Evolutionary conservation across 1,140 invertebrate genomes (phyloP).

Genomic region (Batillaria attramentaria): DNA sequence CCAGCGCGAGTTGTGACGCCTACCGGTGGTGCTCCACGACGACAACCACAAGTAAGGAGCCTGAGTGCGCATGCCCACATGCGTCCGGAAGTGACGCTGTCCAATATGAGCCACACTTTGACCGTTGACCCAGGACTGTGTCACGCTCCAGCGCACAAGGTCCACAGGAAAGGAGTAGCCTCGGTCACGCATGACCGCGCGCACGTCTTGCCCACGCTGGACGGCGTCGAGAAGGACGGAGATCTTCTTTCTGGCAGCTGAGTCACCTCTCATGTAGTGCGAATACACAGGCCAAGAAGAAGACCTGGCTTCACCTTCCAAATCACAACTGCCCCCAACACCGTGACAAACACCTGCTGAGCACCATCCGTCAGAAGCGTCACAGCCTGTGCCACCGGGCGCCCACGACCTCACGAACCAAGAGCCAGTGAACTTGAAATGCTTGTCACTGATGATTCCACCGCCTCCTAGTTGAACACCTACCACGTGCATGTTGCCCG

Average conservation of each 20-base stretch:
- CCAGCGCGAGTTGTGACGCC: slow-evolving; percentile 22
- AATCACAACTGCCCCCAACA: background rate
- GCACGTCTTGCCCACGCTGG: slow-evolving; percentile 9
- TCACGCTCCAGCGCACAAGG: background rate
- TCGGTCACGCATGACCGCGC: slow-evolving; percentile 14
- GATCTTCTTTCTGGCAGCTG: background rate
- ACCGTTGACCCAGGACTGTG: background rate
- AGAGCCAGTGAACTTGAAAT: background rate
- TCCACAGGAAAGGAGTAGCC: slow-evolving; percentile 15
- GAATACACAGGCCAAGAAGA: slow-evolving; percentile 7
- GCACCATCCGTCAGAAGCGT: background rate
- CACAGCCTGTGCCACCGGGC: background rate
- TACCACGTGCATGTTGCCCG: slow-evolving; percentile 6
- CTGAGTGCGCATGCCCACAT: slow-evolving; percentile 12
- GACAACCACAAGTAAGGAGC: slow-evolving; percentile 4
- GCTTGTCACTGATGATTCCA: slow-evolving; percentile 4
- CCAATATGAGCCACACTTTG: slow-evolving; percentile 1
- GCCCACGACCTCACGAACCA: slow-evolving; percentile 19
- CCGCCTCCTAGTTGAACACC: background rate
- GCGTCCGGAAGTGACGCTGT: background rate
- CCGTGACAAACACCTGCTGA: background rate
- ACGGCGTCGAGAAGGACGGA: slow-evolving; percentile 12
- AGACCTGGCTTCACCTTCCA: background rate
- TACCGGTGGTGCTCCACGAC: slow-evolving; percentile 22
- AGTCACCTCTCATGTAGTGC: background rate